Conservation (phyloP, 2,113 vertebrate species). For the Anguilla japonica region DNA sequence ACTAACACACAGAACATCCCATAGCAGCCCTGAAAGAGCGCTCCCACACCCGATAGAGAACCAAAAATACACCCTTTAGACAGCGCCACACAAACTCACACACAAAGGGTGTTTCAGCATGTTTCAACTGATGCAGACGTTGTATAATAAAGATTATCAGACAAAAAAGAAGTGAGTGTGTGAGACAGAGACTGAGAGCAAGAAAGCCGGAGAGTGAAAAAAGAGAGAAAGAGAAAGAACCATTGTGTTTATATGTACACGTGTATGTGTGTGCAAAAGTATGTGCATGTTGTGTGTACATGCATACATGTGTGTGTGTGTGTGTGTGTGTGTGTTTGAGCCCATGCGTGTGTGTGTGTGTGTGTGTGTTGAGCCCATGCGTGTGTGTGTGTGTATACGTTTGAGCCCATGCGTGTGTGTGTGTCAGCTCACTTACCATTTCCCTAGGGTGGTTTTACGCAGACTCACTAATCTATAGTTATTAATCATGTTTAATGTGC, state of each 20-base stretch:
- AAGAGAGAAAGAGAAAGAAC: background rate
- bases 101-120: no score
- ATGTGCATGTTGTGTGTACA: background rate
- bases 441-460: background rate
- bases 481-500: background rate
- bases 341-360: background rate
- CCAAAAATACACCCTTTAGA: no score
- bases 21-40: no score
- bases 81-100: no score
- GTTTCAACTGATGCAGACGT: no score
- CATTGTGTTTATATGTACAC: background rate
- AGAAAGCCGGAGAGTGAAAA: background rate
- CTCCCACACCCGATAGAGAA: no score
- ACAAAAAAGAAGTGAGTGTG: background rate
- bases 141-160: no score
- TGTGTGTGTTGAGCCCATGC: background rate
- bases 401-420: background rate
- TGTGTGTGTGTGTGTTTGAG: background rate
- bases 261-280: background rate
- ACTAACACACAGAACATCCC: no score
- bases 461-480: background rate
- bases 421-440: background rate
- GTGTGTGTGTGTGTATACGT: background rate
- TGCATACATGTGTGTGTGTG: background rate
- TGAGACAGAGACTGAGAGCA: slow-evolving; percentile 9